Evolutionary conservation across 2,888 invertebrate genomes (phyloP), one percentile per base, ranked within the genome.

Genomic region (Rhingia rostrata): DNA sequence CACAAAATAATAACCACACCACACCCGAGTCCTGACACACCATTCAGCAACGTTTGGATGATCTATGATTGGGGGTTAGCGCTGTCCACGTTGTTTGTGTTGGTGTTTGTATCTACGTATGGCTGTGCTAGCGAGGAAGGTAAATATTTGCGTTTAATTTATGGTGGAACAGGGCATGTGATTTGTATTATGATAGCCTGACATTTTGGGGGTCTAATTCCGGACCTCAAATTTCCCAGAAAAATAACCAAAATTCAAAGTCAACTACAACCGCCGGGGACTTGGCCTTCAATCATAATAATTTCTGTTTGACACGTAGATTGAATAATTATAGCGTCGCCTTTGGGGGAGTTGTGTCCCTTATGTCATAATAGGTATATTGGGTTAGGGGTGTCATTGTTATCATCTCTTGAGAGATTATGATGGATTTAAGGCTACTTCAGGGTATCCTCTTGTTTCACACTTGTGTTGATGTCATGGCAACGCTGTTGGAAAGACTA

Each of bases 101-200:
- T 45, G 49, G 39, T 32, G 58, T 43, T 33, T 35, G 39, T 22
- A 45, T 43, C 39, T 53, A 41, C 60, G 41, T 49, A 22, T 58
- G 58, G 37, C 22, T 60, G 49, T 69, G 47, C 49, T 49, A 49
- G 22, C 60, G 81, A 53, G 53, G 77, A 72, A 82, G 81, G 81
- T 82, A 82, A 82, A 82, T 82, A 82, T 82, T 82, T 82, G 77
- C 49, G 70, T 82, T 82, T 82, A 82, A 82, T 82, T 77, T 82
- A 82, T 72, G 70, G 35, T 30, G 70, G 39, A 51, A 56, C 47
- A 54, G 66, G 70, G 45, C 51, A 45, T 69, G 41, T 49, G 64
- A 60, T 66, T 54, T 58, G 70, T 60, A 32, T 64, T 41, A 45
- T 58, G 72, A 51, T 64, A 30, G 72, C 37, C 63, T 5, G n/a